Base-by-base conservation (phyloP, 2,888 invertebrate genomes). In the Drosophila nr. perissopoda region DNA sequence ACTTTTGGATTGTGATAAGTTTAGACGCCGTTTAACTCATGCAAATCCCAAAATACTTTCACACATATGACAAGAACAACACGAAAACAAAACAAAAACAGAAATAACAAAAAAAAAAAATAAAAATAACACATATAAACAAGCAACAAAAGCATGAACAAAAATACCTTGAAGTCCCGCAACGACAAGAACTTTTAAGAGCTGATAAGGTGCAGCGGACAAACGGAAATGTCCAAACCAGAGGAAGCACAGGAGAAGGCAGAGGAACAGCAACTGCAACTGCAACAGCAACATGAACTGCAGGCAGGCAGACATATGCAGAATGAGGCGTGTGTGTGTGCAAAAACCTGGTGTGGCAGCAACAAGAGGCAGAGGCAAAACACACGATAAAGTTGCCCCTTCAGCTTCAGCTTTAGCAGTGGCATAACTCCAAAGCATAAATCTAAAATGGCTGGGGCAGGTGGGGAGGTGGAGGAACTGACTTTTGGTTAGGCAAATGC, bases 401-500 rank as follows among this genome's bases (percentile, higher is more conserved):
- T 40, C 80, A 71, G 89, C 69, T 27, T 25, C 45, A 45, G 21
- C 45, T 25, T 25, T 25, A 45, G 45, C 21, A 21, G 59, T 69
- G 76, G 85, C 80, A 87, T 89, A 85, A 87, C 85, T 85, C 67
- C 86, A 75, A 60, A 80, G 83, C 87, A 91, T 91, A 91, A 91
- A 91, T 91, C 88, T 89, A 90, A 54, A 71, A 69, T 57, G 65
- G 73, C 70, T 64, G 21, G 49, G 61, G 25, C 53, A 21, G 16
- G 21, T 21, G 21, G 21, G 4, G 18, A 21, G 34, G 59, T 27
- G 38, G 60, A 56, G 25, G n/a, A 36, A 5, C n/a, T 16, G 21
- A 16, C 4, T 18, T 57, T 51, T 52, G 71, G 38, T 60, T 61
- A 76, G 74, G 64, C 60, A 60, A 69, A 57, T 74, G 78, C 71